phyloP scores from a whole-genome alignment of 2,888 invertebrate species.

The Ichneumoninae sp. region DNA sequence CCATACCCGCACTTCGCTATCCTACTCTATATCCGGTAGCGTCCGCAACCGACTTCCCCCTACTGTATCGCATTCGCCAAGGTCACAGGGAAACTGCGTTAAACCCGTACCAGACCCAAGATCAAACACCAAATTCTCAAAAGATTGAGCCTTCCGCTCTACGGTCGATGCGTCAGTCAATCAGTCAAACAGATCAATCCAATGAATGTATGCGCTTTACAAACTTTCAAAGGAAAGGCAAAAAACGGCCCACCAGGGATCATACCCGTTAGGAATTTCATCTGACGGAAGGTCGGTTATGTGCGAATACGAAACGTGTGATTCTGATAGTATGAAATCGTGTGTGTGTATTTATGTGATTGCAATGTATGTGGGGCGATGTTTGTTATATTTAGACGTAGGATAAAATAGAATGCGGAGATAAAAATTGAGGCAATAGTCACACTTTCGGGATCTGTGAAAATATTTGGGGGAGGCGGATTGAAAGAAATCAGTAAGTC shows the following conservation, averaged over 20 bases:
- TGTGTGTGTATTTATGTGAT: not conserved
- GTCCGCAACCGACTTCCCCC: no score
- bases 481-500: not conserved
- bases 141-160: no score
- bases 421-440: not conserved
- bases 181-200: no score
- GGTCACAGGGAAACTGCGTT: no score
- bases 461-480: not conserved
- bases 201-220: not conserved
- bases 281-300: not conserved
- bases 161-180: no score
- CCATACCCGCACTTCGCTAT: no score
- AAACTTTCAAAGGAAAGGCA: not conserved
- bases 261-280: not conserved
- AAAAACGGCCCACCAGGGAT: not conserved
- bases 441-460: not conserved
- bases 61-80: no score
- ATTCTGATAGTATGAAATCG: not conserved
- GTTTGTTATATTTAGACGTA: not conserved
- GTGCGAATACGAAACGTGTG: not conserved
- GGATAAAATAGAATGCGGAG: slow-evolving; percentile 1
- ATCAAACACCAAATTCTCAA: no score
- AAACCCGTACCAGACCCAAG: no score
- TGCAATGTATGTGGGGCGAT: no score
- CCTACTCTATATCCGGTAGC: no score